Evolutionary conservation across 1,140 invertebrate genomes (phyloP), one percentile per base, ranked within the genome.

Genomic region (Solenopsis invicta): DNA sequence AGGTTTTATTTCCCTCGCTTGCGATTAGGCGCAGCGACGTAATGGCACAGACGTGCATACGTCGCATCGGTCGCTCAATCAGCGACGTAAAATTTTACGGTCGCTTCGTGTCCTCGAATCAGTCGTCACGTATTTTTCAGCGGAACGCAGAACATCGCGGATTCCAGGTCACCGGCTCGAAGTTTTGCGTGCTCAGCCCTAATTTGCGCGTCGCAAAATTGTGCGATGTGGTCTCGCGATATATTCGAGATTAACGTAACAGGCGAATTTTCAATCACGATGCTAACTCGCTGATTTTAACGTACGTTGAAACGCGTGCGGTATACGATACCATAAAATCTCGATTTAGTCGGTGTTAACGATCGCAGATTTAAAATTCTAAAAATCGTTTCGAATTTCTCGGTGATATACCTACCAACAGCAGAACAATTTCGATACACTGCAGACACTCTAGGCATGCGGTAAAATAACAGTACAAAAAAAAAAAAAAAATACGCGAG

Each of bases 61-160:
- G 54, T 74, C 74, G 71, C 82, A 85, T 61, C 77, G 64, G 80
- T 48, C 45, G 86, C 21, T 90, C 89, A 81, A 90, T 90, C 88
- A 64, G 64, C 86, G 59, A 86, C 75, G 86, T 85, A 76, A 88
- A 90, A 88, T 74, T 90, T 90, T 88, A 90, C 81, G 89, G 87
- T 52, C 81, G 50, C n/a, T 61, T 54, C 80, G 88, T 77, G 86
- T 81, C 80, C 86, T 88, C 80, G 81, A 76, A 81, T 85, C 45
- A 56, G 61, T 37, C 72, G 21, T 18, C 69, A 37, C 29, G 72
- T 54, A 54, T 74, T 77, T 86, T 75, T 50, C 21, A 86, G 21
- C 24, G 18, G 62, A 41, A 37, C 52, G 71, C 37, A 29, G 21
- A 77, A 89, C 59, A 48, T 71, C 66, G 18, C 52, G 64, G 56